Conservation (phyloP, 2,113 vertebrate species). For the Podiceps cristatus region DNA sequence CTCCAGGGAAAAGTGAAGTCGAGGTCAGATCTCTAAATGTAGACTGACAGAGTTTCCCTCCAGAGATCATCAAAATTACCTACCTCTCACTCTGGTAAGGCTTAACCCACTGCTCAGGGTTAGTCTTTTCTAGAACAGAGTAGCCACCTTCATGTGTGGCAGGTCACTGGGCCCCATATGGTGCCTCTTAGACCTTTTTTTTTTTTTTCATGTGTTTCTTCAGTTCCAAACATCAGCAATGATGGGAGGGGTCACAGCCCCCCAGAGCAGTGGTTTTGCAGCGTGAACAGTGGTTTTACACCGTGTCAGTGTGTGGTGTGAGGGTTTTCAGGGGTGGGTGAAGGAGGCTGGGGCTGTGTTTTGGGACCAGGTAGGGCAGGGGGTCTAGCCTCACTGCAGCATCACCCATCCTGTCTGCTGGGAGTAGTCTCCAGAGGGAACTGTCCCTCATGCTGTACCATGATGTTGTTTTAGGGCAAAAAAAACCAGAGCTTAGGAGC, state of each 20-base stretch:
- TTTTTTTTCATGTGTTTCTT: background rate
- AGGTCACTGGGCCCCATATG: no score
- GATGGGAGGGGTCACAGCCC: background rate
- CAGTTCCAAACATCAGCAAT: background rate
- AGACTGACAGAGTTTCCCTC: background rate
- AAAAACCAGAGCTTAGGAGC: background rate
- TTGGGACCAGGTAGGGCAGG: background rate
- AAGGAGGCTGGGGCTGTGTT: background rate
- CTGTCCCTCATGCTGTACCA: background rate
- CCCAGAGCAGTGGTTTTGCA: background rate
- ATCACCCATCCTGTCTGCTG: background rate
- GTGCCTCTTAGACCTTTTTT: background rate
- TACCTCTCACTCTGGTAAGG: background rate
- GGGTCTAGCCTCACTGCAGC: background rate
- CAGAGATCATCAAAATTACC: background rate
- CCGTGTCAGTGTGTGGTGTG: accelerated
- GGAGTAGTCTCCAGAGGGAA: background rate
- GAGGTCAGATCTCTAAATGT: background rate
- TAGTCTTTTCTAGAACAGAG: background rate
- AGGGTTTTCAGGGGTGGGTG: background rate
- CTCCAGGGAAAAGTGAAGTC: background rate
- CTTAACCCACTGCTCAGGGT: background rate
- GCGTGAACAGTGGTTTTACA: background rate
- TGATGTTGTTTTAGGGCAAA: accelerated
- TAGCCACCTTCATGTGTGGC: background rate